A percentile compares a stretch with the other conserved stretches of the same genome.
These are phyloP conservation scores for Synchiropus splendidus DNA, from an alignment of 2,113 vertebrate species.

Conservation along the genomic window DNA sequence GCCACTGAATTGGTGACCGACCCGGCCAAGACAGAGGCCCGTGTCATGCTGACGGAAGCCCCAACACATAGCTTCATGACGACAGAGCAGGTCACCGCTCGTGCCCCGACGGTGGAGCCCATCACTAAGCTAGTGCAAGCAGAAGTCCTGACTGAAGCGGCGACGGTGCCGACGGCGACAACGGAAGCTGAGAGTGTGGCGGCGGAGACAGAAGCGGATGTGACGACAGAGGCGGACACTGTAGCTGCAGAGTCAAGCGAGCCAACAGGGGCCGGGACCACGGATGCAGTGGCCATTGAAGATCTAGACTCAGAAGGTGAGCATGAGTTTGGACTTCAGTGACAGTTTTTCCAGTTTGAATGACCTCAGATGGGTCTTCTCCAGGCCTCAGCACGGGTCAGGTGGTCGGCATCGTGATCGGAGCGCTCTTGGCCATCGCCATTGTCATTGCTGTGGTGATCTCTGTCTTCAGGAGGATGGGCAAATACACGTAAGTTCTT, in stretches of 20 bases:
- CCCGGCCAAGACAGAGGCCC: too few species aligned
- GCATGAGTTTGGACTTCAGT: too few species aligned
- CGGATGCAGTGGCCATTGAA: not conserved
- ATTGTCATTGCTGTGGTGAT: constrained; percentile 53
- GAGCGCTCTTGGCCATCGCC: constrained; percentile 51
- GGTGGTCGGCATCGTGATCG: constrained; percentile 63
- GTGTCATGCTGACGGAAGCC: too few species aligned
- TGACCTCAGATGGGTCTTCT: not conserved
- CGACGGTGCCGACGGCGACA: not conserved
- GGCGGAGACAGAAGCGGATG: too few species aligned
- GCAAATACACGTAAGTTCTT: constrained; percentile 69
- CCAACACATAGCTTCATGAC: too few species aligned
- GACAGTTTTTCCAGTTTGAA: too few species aligned
- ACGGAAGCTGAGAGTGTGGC: too few species aligned
- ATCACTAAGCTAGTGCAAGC: not conserved
- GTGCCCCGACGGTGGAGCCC: not conserved
- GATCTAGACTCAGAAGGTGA: not conserved
- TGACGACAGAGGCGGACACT: too few species aligned
- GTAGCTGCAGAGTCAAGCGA: too few species aligned
- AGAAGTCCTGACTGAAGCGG: not conserved
- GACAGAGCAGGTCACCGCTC: not conserved
- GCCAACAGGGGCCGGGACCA: not conserved
- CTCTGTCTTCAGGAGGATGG: constrained; percentile 62
- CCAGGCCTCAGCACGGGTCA: constrained; percentile 46
- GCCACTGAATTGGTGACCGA: too few species aligned